Evolutionary conservation across 2,113 vertebrate genomes (phyloP).

Genomic region (Scartelaos histophorus): DNA sequence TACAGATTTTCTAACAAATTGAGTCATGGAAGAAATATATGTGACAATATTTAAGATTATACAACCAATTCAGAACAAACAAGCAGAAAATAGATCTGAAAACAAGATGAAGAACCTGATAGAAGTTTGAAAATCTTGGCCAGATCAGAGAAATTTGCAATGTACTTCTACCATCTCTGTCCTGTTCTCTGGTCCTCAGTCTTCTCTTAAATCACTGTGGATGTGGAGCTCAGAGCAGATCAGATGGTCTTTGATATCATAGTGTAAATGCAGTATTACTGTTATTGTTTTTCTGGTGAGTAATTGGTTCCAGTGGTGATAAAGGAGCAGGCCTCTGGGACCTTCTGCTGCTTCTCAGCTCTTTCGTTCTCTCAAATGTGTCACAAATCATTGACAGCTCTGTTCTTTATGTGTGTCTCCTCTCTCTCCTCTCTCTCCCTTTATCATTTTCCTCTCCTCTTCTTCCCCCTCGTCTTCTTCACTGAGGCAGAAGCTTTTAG

Average conservation of each 20-base stretch:
- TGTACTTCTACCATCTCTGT: background rate
- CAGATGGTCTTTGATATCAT: constrained; percentile 74
- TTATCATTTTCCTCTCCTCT: background rate
- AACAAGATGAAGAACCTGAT: too few relatives aligned
- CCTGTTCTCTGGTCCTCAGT: constrained; percentile 41
- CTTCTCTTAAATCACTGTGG: constrained; percentile 57
- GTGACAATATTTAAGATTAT: too few relatives aligned
- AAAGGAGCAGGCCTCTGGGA: constrained; percentile 52
- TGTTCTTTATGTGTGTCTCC: constrained; percentile 29
- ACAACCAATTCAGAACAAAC: too few relatives aligned
- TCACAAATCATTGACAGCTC: constrained; percentile 49
- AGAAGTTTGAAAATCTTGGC: too few relatives aligned
- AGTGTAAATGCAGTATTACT: too few relatives aligned
- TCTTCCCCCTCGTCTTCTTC: constrained; percentile 53
- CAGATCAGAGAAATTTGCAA: too few relatives aligned
- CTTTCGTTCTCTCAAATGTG: constrained; percentile 42
- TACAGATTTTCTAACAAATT: too few relatives aligned
- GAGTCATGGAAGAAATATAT: too few relatives aligned
- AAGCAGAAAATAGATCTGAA: too few relatives aligned
- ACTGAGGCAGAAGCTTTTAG: constrained; percentile 61
- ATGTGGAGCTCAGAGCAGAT: constrained; percentile 68
- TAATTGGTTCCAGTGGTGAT: constrained; percentile 66
- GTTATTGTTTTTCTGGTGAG: constrained; percentile 51
- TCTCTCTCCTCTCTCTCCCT: constrained; percentile 1
- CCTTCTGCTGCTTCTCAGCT: constrained; percentile 21